Evolutionary conservation across 2,113 vertebrate genomes (phyloP), one percentile per base, ranked within the genome.

Genomic region (Thalassoma bifasciatum): DNA sequence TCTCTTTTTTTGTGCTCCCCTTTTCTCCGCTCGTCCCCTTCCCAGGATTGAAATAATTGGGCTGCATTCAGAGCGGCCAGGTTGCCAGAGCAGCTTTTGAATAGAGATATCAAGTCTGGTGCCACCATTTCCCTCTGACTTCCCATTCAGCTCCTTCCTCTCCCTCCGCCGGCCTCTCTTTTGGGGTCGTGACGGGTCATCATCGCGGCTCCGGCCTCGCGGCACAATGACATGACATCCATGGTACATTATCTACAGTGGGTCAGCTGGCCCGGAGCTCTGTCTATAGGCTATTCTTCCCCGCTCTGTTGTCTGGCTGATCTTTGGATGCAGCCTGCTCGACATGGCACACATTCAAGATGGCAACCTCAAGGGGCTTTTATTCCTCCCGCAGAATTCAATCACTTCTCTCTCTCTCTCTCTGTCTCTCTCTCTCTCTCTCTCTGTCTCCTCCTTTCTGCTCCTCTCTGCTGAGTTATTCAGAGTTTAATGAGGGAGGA

Each of bases 271-370:
- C 83, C 79, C 16, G 54, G 82, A 67, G 75, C 65, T 75, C 59
- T 0, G 72, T 84, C 85, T 91, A 50, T 79, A 62, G 70, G 0
- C 87, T 38, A 79, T 84, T 91, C 86, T 85, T 79, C 73, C 66
- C 42, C 21, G 56, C 51, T n/a, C 71, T 37, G 74, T 82, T 89
- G 83, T 86, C 78, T 84, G 40, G 4, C 68, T 76, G 65, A 72
- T 89, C 76, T 87, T 57, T 81, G 83, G 77, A 78, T 82, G 51
- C 64, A 76, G 85, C 64, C 85, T 75, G 78, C 71, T 83, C 73
- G 51, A 87, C 84, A 77, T 87, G 91, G 88, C 84, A 72, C 82
- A 82, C 84, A 89, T 91, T 92, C 81, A 92, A 87, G 82, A 87
- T 73, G 49, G 73, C 67, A 86, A 78, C 84, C 85, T 85, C 61